Percentiles rank a stretch among this genome's conserved stretches.
Evolutionary conservation across 2,888 invertebrate genomes (phyloP).

Genomic region (Sturmia bella): DNA sequence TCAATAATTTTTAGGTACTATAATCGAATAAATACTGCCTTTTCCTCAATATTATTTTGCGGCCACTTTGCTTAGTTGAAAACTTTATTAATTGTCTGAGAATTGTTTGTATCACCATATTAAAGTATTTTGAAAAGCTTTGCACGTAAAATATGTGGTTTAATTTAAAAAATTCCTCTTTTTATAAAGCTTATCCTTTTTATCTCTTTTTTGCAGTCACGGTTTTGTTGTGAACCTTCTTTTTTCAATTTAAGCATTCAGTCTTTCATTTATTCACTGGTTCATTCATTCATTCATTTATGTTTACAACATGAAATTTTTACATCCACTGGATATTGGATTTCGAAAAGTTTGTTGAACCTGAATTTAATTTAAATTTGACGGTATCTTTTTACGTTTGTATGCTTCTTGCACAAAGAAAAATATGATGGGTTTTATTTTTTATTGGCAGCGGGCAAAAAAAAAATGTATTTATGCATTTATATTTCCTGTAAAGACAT

Average conservation of each 20-base stretch:
- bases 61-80: too few species aligned
- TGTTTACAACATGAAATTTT: conserved; percentile 41
- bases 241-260: conserved; percentile 8
- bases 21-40: too few species aligned
- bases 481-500: too few species aligned
- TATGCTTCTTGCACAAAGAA: neutral
- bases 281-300: neutral
- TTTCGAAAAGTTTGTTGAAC: conserved; percentile 52
- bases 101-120: too few species aligned
- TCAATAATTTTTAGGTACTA: too few species aligned
- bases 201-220: conserved; percentile 4
- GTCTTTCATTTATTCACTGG: conserved; percentile 2
- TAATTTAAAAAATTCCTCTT: neutral
- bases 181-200: neutral
- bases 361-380: conserved; percentile 46
- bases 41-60: too few species aligned
- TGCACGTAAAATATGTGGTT: neutral
- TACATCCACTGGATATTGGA: conserved; percentile 33
- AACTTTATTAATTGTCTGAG: too few species aligned
- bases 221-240: neutral
- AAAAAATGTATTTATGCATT: neutral
- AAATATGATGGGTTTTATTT: neutral
- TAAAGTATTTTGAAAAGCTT: neutral
- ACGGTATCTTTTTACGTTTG: neutral
- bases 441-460: neutral